Evolutionary conservation across 64 coral and sea anemone species (phyloP), one percentile per base, ranked within the genome.

Genomic region (Actinia equina): DNA sequence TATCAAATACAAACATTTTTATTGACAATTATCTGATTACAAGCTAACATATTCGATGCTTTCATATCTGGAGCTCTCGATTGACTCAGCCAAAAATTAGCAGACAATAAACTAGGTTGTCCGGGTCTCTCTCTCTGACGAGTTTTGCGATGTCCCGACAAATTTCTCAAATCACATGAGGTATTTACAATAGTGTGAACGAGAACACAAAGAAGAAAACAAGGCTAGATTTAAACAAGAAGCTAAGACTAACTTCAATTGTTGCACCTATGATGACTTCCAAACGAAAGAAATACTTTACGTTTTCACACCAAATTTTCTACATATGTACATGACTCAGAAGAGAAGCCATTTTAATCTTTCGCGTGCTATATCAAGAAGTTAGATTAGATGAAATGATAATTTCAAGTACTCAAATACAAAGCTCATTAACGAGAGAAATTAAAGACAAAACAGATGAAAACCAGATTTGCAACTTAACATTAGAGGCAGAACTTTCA

Each of bases 1-100:
- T 81, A 81, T 0, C 78, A 17, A 81, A 44, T 16, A n/a, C 78
- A 81, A 81, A 81, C 78, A 81, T 81, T 81, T 81, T 81, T 81
- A 81, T 81, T 81, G 44, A 81, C 22, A 81, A 81, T 81, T 81
- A 81, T 81, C 78, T 81, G 44, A 81, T 52, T 81, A 81, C 78
- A 52, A 81, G 78, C 52, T 8, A 30, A 41, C 69, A 74, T 41
- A 74, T 74, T 74, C 25, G 3, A 74, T 74, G 69, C 69, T 74
- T 65, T 65, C 62, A 65, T 23, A 74, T 27, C 69, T 74, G 69
- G 26, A 74, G 25, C 27, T n/a, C 69, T 74, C n/a, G 26, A 74
- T 74, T 74, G 69, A 74, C 69, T 74, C 7, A 26, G 41, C 27
- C 69, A 74, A 37, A 74, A 74, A 74, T 74, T 81, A 81, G 4